These are phyloP conservation scores for Ispidina lecontei DNA, from an alignment of 2,797 vertebrate species.

Conservation along the genomic window DNA sequence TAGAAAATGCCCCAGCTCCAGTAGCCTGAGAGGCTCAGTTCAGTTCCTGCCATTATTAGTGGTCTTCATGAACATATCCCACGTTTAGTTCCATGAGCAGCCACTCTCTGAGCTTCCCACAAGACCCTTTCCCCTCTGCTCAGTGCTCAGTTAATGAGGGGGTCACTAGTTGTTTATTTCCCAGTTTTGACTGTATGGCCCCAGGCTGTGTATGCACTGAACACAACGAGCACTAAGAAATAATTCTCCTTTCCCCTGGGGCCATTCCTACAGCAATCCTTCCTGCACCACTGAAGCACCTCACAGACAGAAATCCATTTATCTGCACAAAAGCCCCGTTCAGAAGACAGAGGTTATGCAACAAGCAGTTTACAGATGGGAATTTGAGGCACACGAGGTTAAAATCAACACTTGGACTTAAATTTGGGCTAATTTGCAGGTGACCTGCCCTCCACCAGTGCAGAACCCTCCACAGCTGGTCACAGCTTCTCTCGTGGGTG, in stretches of 20 bases:
- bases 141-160: neutral
- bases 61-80: neutral
- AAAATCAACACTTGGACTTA: neutral
- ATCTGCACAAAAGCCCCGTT: neutral
- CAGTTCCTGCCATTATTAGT: neutral
- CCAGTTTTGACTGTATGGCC: neutral
- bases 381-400: neutral
- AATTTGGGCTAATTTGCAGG: neutral
- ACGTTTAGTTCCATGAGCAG: neutral
- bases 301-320: neutral
- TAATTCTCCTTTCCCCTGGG: neutral
- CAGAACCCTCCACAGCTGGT: neutral
- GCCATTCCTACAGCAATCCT: neutral
- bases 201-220: neutral
- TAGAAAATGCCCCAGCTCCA: neutral
- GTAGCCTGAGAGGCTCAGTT: neutral
- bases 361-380: neutral
- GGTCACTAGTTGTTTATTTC: neutral
- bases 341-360: neutral
- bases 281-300: neutral
- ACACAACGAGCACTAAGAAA: neutral
- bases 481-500: neutral
- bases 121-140: neutral
- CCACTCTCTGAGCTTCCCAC: neutral
- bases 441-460: neutral